phyloP scores from a whole-genome alignment of 1,140 invertebrate species.

The Zaprionus ornatus region DNA sequence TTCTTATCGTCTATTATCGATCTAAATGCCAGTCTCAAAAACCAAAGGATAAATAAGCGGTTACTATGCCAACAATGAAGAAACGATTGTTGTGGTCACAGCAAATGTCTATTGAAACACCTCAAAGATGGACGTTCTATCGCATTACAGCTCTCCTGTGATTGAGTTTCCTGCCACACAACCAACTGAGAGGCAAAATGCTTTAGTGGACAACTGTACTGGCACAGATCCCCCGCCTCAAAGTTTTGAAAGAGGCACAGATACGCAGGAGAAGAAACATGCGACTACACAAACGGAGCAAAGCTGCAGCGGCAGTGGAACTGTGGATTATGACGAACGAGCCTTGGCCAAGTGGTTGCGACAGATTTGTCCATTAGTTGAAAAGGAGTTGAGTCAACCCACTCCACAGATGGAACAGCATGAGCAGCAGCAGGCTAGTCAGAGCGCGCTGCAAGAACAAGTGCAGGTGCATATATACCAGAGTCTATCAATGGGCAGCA shows the following conservation, averaged over 20 bases:
- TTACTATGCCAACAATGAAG: conserved; percentile 43
- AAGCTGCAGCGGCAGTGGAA: background rate
- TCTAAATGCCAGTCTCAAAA: background rate
- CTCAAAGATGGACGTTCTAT: conserved; percentile 74
- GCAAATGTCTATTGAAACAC: background rate
- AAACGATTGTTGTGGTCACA: background rate
- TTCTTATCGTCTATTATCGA: background rate
- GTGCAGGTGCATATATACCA: conserved; percentile 69
- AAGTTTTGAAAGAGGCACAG: conserved; percentile 36
- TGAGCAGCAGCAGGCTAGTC: conserved; percentile 34
- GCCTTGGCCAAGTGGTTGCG: conserved; percentile 70
- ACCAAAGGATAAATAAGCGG: background rate
- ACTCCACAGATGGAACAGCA: conserved; percentile 56
- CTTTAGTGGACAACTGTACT: conserved; percentile 65
- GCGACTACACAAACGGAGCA: conserved; percentile 67
- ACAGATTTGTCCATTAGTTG: conserved; percentile 69
- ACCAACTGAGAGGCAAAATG: conserved; percentile 56
- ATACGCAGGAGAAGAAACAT: conserved; percentile 46
- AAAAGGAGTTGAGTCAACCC: conserved; percentile 66
- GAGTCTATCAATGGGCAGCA: conserved; percentile 52
- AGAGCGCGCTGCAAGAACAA: conserved; percentile 55
- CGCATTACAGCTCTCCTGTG: conserved; percentile 70
- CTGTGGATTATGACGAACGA: conserved; percentile 55
- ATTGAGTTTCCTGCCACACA: conserved; percentile 70
- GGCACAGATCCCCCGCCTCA: conserved; percentile 69